Percentiles rank a stretch among this genome's conserved stretches.
phyloP scores from a whole-genome alignment of 2,113 vertebrate species.

The Ochotona princeps region DNA sequence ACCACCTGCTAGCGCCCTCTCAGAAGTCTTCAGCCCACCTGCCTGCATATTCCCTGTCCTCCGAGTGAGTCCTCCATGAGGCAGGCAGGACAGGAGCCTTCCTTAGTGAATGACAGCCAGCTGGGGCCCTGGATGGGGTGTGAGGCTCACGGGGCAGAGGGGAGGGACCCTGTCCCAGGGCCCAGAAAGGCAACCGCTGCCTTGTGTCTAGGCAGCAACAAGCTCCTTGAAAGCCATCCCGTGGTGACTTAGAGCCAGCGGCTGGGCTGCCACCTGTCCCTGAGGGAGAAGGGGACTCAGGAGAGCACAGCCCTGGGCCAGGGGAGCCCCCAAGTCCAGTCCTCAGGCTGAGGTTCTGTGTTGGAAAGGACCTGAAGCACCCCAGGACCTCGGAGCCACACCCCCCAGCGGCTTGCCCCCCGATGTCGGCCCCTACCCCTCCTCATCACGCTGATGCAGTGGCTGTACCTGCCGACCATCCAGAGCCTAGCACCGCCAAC shows the following conservation, averaged over 20 bases:
- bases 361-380: constrained; percentile 64
- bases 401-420: background rate
- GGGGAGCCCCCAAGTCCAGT: background rate
- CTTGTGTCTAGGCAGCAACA: background rate
- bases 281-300: background rate
- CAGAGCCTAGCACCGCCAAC: background rate
- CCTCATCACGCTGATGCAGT: background rate
- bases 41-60: background rate
- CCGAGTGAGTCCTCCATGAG: background rate
- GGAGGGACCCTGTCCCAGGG: background rate
- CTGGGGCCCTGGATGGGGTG: background rate
- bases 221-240: constrained; percentile 5
- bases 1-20: no score
- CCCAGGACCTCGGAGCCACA: background rate
- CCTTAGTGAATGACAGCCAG: background rate
- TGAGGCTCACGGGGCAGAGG: background rate
- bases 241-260: background rate
- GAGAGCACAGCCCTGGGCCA: background rate
- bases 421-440: background rate
- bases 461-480: background rate
- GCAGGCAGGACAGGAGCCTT: background rate
- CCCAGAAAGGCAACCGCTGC: background rate
- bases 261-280: background rate
- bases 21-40: background rate
- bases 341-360: constrained; percentile 62